A percentile compares a stretch with the other conserved stretches of the same genome.
phyloP scores from a whole-genome alignment of 2,113 vertebrate genomes.

The Stictonetta naevosa region DNA sequence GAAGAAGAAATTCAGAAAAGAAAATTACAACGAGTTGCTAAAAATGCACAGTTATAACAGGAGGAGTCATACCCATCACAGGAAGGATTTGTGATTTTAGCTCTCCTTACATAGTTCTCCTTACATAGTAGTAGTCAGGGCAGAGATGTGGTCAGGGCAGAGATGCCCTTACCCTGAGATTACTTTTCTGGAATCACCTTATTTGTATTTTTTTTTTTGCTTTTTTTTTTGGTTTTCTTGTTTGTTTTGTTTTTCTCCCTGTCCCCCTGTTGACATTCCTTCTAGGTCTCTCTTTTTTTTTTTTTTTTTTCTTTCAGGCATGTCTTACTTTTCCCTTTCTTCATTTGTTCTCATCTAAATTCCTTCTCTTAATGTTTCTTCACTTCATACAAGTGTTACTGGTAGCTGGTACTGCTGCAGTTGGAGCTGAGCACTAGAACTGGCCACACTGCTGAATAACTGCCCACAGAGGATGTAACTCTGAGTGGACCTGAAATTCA shows the following conservation, averaged over 20 bases:
- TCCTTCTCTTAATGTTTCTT: not conserved
- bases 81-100: not conserved
- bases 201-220: not conserved
- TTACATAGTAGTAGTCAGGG: not conserved
- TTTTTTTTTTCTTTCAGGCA: not conserved
- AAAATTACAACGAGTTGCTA: rapidly evolving
- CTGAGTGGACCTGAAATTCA: not conserved
- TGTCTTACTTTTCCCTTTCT: not conserved
- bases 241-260: too few species aligned
- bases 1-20: not conserved
- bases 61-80: not conserved
- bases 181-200: not conserved
- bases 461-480: not conserved
- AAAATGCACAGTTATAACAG: not conserved
- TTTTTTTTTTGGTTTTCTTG: not conserved
- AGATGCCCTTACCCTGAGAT: not conserved
- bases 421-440: not conserved
- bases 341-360: not conserved
- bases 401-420: not conserved
- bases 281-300: not conserved
- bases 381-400: not conserved
- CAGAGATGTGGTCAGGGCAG: not conserved
- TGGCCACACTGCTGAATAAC: not conserved
- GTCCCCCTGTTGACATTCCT: too few species aligned
- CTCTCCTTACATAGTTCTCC: not conserved